Conservation (phyloP, 2,888 invertebrate species). For the Drosophila paucipuncta region DNA sequence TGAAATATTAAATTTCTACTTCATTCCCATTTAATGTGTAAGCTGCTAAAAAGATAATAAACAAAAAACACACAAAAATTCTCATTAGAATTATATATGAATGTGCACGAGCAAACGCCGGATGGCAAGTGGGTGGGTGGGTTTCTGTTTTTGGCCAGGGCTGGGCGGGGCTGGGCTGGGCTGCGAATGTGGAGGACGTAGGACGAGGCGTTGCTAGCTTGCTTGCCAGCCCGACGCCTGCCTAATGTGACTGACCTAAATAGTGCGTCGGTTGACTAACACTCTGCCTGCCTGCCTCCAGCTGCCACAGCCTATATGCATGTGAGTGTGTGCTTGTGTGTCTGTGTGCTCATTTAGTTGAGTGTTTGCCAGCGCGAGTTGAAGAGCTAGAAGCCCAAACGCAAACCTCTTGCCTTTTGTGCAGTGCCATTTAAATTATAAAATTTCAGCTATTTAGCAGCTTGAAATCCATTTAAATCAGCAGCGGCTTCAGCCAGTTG, state of each 20-base stretch:
- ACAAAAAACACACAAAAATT: slow-evolving; percentile 37
- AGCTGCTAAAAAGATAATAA: slow-evolving; percentile 27
- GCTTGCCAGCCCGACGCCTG: slow-evolving; percentile 62
- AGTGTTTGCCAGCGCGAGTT: slow-evolving; percentile 64
- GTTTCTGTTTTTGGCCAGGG: not conserved
- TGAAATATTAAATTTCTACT: slow-evolving; percentile 51
- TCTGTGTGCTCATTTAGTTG: slow-evolving; percentile 69
- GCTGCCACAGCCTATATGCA: slow-evolving; percentile 19
- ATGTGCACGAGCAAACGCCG: slow-evolving; percentile 34
- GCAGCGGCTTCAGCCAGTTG: slow-evolving; percentile 31
- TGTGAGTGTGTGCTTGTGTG: slow-evolving; percentile 6
- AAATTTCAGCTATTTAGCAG: slow-evolving; percentile 73
- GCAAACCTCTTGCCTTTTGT: slow-evolving; percentile 15
- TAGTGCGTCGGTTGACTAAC: slow-evolving; percentile 69
- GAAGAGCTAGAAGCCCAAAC: slow-evolving; percentile 48
- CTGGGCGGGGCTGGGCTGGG: not conserved
- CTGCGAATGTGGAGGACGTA: slow-evolving; percentile 1
- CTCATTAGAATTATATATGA: slow-evolving; percentile 73
- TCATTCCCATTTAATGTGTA: slow-evolving; percentile 35
- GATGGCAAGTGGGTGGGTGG: slow-evolving; percentile 28
- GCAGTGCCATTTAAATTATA: slow-evolving; percentile 69
- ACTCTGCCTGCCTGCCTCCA: slow-evolving; percentile 34
- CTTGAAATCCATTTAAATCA: slow-evolving; percentile 71
- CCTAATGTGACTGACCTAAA: slow-evolving; percentile 83
- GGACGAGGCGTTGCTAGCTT: slow-evolving; percentile 32